phyloP scores from a whole-genome alignment of 2,113 vertebrate species.

The Cricetomys ansorgei region DNA sequence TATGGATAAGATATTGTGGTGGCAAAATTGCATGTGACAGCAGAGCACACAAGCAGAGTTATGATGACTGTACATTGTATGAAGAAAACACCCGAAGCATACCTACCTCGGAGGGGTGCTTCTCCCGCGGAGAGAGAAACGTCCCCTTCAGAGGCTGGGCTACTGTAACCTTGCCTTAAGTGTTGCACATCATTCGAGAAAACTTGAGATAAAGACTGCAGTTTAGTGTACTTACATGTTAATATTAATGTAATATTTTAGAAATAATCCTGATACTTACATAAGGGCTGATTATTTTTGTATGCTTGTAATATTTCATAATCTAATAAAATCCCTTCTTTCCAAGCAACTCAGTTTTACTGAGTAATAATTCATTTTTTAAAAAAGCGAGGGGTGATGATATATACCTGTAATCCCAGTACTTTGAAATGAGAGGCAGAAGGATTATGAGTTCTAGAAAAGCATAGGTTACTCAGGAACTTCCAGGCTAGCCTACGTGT shows the following conservation, averaged over 20 bases:
- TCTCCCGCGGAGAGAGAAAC: not conserved
- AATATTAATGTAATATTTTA: not conserved
- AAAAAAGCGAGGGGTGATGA: not conserved
- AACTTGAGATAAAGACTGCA: not conserved
- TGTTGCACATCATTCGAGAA: not conserved
- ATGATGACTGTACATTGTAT: accelerated
- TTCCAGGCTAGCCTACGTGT: no score
- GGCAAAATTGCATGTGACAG: not conserved
- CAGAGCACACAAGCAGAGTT: not conserved
- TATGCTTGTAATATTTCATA: not conserved
- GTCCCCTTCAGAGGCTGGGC: accelerated
- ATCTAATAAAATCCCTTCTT: not conserved
- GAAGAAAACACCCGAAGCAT: not conserved
- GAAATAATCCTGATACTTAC: not conserved
- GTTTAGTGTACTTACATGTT: not conserved
- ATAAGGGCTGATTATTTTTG: not conserved
- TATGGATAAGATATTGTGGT: not conserved
- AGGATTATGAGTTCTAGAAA: not conserved
- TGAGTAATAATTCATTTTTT: not conserved
- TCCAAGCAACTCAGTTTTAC: not conserved
- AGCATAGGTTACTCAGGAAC: not conserved
- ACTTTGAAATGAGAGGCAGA: not conserved
- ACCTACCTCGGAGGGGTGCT: not conserved
- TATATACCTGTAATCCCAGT: not conserved
- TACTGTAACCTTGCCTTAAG: not conserved